Conservation (phyloP, 2,888 invertebrate species). For the Drosophila nigricruria region DNA sequence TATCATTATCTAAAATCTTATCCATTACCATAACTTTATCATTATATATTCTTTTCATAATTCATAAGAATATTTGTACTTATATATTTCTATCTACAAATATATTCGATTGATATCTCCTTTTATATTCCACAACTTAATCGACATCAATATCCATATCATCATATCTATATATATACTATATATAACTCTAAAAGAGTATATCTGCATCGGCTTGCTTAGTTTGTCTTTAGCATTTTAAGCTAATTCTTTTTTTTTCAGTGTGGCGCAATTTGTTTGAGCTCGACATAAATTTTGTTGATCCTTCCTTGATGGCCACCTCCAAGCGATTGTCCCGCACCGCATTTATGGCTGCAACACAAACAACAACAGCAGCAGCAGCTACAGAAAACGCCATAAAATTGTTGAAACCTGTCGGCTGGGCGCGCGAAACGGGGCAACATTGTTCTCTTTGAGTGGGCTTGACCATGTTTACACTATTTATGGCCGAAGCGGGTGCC, state of each 20-base stretch:
- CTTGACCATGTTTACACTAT: constrained; percentile 64
- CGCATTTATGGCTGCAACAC: constrained; percentile 27
- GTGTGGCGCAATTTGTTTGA: constrained; percentile 50
- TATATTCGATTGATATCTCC: too few relatives aligned
- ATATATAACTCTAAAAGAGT: constrained; percentile 1
- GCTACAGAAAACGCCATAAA: constrained; percentile 37
- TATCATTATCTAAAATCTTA: too few relatives aligned
- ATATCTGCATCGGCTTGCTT: neutral
- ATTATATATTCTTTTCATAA: too few relatives aligned
- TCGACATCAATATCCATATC: too few relatives aligned
- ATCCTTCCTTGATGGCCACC: constrained; percentile 57
- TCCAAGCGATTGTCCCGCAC: constrained; percentile 29
- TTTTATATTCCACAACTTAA: too few relatives aligned
- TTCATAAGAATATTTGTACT: too few relatives aligned
- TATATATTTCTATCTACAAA: too few relatives aligned
- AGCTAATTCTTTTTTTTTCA: constrained; percentile 13
- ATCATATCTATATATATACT: too few relatives aligned
- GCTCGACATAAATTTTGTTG: constrained; percentile 67
- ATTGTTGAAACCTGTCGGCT: constrained; percentile 54
- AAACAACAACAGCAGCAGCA: neutral
- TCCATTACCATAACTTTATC: too few relatives aligned
- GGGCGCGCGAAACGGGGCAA: constrained; percentile 27
- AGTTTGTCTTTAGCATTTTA: neutral
- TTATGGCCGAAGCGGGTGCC: constrained; percentile 29
- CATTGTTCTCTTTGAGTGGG: constrained; percentile 51